phyloP scores from a whole-genome alignment of 1,140 invertebrate species.

The Camponotus pennsylvanicus region DNA sequence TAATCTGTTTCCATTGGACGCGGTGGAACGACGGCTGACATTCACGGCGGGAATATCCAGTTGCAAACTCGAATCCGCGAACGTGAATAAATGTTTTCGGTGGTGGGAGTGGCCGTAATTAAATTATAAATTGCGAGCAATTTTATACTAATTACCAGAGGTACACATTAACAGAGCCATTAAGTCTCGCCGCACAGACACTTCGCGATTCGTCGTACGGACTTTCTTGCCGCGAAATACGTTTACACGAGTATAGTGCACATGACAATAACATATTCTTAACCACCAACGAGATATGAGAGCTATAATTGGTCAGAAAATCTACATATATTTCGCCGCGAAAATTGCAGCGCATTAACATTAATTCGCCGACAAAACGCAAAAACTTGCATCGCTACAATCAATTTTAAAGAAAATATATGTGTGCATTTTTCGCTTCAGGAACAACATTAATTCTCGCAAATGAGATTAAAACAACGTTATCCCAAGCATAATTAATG shows the following conservation, averaged over 20 bases:
- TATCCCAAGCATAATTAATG: constrained; percentile 43
- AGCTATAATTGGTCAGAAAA: constrained; percentile 29
- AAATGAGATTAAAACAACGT: constrained; percentile 18
- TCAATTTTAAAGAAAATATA: constrained; percentile 17
- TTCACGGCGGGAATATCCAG: constrained; percentile 50
- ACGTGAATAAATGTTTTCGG: constrained; percentile 62
- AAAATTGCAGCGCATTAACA: constrained; percentile 12
- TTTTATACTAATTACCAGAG: constrained; percentile 62
- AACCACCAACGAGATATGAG: constrained; percentile 24
- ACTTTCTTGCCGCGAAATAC: constrained; percentile 33
- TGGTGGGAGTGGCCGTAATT: constrained; percentile 58
- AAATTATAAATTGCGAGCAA: constrained; percentile 63
- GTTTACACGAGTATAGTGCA: constrained; percentile 18
- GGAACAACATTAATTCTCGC: constrained; percentile 35
- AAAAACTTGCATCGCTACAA: not conserved
- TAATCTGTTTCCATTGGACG: constrained; percentile 63
- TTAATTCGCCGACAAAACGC: constrained; percentile 8
- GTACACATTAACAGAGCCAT: constrained; percentile 54
- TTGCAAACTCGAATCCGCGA: constrained; percentile 56
- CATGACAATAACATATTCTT: constrained; percentile 58
- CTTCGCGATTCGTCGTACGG: constrained; percentile 24
- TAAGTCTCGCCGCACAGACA: constrained; percentile 46
- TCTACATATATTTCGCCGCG: not conserved
- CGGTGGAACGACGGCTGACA: constrained; percentile 55
- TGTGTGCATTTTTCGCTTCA: not conserved